Evolutionary conservation across 2,797 vertebrate genomes (phyloP).

Genomic region (Steatocranus sp.): DNA sequence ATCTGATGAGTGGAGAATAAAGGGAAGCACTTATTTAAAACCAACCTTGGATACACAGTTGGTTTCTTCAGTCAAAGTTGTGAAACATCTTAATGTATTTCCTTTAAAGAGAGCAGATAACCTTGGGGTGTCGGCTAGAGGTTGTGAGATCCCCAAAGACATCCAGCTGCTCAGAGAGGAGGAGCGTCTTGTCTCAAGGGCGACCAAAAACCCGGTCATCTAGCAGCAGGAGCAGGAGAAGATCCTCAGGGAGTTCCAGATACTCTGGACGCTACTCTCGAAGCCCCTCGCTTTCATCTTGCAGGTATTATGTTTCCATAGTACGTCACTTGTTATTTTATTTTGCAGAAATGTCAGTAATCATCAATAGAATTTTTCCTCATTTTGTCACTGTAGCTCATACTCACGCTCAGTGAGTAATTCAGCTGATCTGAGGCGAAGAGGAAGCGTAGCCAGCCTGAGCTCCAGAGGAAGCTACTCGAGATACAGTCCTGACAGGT

Average conservation of each 20-base stretch:
- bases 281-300: conserved; percentile 84
- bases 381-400: conserved; percentile 71
- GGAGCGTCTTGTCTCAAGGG: conserved; percentile 45
- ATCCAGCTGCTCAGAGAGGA: conserved; percentile 50
- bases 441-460: conserved; percentile 79
- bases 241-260: conserved; percentile 79
- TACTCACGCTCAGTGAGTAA: conserved; percentile 86
- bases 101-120: conserved; percentile 70
- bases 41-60: not conserved
- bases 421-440: conserved; percentile 78
- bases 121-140: conserved; percentile 66
- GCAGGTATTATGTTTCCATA: conserved; percentile 60
- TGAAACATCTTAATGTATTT: conserved; percentile 4
- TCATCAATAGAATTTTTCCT: not conserved
- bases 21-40: not conserved
- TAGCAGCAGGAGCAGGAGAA: conserved; percentile 75
- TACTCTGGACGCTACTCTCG: conserved; percentile 78
- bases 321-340: not conserved
- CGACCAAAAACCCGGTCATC: conserved; percentile 69
- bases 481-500: conserved; percentile 86
- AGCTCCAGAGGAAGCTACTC: conserved; percentile 86
- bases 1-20: not conserved
- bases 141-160: conserved; percentile 61
- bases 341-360: not conserved
- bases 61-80: not conserved